Conservation (phyloP, 1,140 invertebrate species). For the Venturia canescens region DNA sequence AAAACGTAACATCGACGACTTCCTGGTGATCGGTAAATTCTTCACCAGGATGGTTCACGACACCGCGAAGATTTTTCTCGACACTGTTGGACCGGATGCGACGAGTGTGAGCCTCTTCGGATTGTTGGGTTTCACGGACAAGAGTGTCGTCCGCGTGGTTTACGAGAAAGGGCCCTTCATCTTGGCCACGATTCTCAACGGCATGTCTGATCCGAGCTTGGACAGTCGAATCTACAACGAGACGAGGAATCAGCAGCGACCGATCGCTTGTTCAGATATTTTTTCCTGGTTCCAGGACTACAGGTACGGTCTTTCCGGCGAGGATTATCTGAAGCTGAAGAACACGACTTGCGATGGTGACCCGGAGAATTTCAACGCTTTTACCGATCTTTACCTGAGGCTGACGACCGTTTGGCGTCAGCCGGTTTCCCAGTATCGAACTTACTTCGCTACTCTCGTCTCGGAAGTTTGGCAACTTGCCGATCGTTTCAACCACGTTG, state of each 20-base stretch:
- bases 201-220: slow-evolving; percentile 60
- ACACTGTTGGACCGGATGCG: slow-evolving; percentile 46
- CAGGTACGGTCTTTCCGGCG: slow-evolving; percentile 56
- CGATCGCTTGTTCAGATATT: slow-evolving; percentile 58
- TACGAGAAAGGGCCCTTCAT: slow-evolving; percentile 63
- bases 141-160: slow-evolving; percentile 60
- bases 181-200: slow-evolving; percentile 65
- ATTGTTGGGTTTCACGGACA: slow-evolving; percentile 65
- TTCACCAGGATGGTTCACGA: slow-evolving; percentile 61
- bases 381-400: slow-evolving; percentile 61
- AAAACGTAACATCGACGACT: slow-evolving; percentile 55
- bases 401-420: slow-evolving; percentile 58
- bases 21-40: slow-evolving; percentile 66
- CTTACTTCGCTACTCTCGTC: slow-evolving; percentile 51
- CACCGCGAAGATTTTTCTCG: slow-evolving; percentile 47
- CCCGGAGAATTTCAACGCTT: slow-evolving; percentile 66
- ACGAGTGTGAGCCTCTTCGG: slow-evolving; percentile 59
- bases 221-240: slow-evolving; percentile 54
- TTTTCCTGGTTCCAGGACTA: slow-evolving; percentile 64
- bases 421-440: slow-evolving; percentile 60
- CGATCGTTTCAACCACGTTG: slow-evolving; percentile 28
- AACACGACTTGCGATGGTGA: slow-evolving; percentile 67
- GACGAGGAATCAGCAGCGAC: slow-evolving; percentile 39
- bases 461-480: slow-evolving; percentile 59
- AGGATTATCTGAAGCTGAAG: slow-evolving; percentile 65